Conservation (phyloP, 2,797 vertebrate species). For the Nyctalus aviator region DNA sequence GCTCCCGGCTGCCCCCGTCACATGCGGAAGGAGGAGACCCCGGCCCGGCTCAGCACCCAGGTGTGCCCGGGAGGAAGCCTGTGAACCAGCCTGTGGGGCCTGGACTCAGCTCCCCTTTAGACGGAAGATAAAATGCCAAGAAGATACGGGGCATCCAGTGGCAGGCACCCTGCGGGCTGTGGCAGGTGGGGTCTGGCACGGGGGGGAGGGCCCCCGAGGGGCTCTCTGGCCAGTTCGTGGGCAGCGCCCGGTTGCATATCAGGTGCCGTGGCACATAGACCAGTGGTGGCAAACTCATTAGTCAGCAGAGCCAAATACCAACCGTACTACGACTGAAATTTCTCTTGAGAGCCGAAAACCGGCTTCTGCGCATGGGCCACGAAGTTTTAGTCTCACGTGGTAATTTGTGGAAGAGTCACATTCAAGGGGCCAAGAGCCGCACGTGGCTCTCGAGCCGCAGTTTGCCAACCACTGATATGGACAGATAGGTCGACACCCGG, state of each 20-base stretch:
- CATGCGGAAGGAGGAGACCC: constrained; percentile 50
- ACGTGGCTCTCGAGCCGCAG: too few relatives aligned
- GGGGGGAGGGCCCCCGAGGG: neutral
- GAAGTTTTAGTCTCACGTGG: too few relatives aligned
- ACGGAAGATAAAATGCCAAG: neutral
- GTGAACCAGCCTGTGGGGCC: accelerated
- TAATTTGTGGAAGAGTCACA: too few relatives aligned
- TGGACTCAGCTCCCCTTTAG: neutral
- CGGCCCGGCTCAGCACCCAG: neutral
- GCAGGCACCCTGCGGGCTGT: accelerated
- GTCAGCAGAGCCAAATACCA: too few relatives aligned
- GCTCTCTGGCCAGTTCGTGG: neutral
- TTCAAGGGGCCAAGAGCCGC: too few relatives aligned
- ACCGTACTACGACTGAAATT: too few relatives aligned
- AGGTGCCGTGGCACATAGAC: neutral
- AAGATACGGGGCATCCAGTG: accelerated
- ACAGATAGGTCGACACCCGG: accelerated
- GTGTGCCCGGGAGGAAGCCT: neutral
- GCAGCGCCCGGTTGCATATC: too few relatives aligned
- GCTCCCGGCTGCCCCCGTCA: constrained; percentile 59
- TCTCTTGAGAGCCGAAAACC: too few relatives aligned
- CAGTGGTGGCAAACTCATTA: too few relatives aligned
- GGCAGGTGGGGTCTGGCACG: neutral
- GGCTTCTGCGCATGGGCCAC: too few relatives aligned
- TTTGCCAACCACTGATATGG: too few relatives aligned